Base-by-base conservation (phyloP, 2,113 vertebrate species). In the Columba livia region DNA sequence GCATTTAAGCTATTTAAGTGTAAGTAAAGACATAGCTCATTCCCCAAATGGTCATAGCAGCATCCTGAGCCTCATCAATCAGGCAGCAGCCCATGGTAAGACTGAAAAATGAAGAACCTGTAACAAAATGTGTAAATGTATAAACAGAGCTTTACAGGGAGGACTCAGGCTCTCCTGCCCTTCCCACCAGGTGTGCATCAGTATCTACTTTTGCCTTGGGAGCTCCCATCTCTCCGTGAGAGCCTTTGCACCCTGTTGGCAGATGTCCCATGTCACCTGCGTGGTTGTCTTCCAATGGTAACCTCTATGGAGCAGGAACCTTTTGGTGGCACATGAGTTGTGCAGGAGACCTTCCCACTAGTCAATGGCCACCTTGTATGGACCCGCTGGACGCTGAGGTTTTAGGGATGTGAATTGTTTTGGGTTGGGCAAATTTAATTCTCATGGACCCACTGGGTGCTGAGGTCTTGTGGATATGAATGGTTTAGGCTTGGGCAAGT, bases 21-120 rank as follows among this genome's bases (percentile, higher is more conserved):
- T 57, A 96, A 95, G 94, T 89, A 57, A 95, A 97, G 86, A 89
- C 50, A 53, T 70, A 91, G 42, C 40, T 95, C 67, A 23, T 50
- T 94, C 70, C 94, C 36, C 65, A 75, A 84, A 38, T 62, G 28
- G 15, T 65, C 92, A 13, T 85, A 95, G 81, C 48, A 94, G 44
- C 57, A 74, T 95, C 85, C 58, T 60, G 85, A 65, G 71, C 73
- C 66, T 94, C 93, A 78, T 94, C 91, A 82, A 11, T 94, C 93
- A 89, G 38, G 50, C 72, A 77, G 54, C 58, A 91, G 64, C 44
- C 85, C 56, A 71, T 48, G 47, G 54, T 3, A 9, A 36, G 87
- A 44, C 31, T 56, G 84, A 90, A 78, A 50, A 93, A 86, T 34
- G 70, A 91, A 91, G 42, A 79, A 70, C 34, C 26, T 77, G 29